Evolutionary conservation across 2,113 vertebrate species (phyloP).

Genomic region (Campylomormyrus numenius): DNA sequence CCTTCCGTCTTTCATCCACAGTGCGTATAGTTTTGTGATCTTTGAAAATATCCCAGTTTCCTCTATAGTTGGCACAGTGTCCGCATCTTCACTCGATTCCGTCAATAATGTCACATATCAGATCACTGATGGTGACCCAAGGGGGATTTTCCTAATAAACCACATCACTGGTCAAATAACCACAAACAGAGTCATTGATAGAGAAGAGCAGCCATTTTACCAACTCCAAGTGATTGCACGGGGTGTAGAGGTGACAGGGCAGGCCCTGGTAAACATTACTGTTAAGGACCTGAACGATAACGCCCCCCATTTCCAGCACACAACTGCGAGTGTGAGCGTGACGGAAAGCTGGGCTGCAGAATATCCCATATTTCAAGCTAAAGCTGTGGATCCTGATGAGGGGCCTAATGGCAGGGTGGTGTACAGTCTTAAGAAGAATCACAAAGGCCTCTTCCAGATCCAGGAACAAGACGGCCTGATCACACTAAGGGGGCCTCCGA

Average conservation of each 20-base stretch:
- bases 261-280: constrained; percentile 82
- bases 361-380: constrained; percentile 88
- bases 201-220: constrained; percentile 87
- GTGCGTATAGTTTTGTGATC: constrained; percentile 85
- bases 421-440: constrained; percentile 86
- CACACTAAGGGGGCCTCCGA: constrained; percentile 71
- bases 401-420: constrained; percentile 77
- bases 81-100: constrained; percentile 80
- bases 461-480: constrained; percentile 75
- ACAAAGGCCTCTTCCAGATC: constrained; percentile 77
- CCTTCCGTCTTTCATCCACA: constrained; percentile 82
- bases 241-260: constrained; percentile 79
- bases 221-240: constrained; percentile 85
- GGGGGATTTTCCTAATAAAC: constrained; percentile 75
- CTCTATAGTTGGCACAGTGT: constrained; percentile 76
- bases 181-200: constrained; percentile 76
- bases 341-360: constrained; percentile 91
- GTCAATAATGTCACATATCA: constrained; percentile 89
- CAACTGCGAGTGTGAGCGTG: constrained; percentile 78
- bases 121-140: constrained; percentile 85
- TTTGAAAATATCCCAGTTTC: constrained; percentile 86
- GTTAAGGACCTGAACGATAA: constrained; percentile 96
- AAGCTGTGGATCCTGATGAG: constrained; percentile 84
- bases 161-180: constrained; percentile 71
- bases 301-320: constrained; percentile 77